These are phyloP conservation scores for Lithophane leautieri DNA, from an alignment of 2,888 invertebrate genomes.

Conservation along the genomic window DNA sequence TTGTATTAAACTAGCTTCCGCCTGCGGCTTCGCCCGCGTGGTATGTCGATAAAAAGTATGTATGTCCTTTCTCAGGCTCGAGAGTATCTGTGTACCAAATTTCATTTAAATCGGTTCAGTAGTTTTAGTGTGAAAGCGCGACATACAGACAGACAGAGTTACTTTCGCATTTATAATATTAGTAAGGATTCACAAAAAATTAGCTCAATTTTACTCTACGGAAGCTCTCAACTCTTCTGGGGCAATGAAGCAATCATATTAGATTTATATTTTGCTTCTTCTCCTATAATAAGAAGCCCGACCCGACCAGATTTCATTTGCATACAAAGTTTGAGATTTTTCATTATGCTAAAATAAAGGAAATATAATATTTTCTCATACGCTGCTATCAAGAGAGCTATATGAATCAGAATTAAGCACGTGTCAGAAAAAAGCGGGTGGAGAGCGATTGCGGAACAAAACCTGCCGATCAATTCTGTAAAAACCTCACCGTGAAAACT, in stretches of 20 bases:
- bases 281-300: conserved; percentile 20
- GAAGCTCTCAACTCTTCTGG: conserved; percentile 8
- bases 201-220: neutral
- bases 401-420: conserved; percentile 22
- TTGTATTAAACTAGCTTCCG: too few species aligned
- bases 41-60: too few species aligned
- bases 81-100: too few species aligned
- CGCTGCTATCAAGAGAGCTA: conserved; percentile 11
- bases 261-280: conserved; percentile 28
- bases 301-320: conserved; percentile 43
- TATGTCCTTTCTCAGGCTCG: too few species aligned
- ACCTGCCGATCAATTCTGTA: too few species aligned
- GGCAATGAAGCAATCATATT: conserved; percentile 25
- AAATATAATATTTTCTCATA: conserved; percentile 39
- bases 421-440: neutral
- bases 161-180: too few species aligned
- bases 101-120: too few species aligned
- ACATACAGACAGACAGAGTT: too few species aligned
- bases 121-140: too few species aligned
- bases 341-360: conserved; percentile 37
- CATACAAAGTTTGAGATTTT: conserved; percentile 48
- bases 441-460: neutral
- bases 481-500: neutral
- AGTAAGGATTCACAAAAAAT: neutral
- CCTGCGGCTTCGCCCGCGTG: too few species aligned